phyloP scores from a whole-genome alignment of 1,140 invertebrate genomes.

The Atopsyche davidsoni region DNA sequence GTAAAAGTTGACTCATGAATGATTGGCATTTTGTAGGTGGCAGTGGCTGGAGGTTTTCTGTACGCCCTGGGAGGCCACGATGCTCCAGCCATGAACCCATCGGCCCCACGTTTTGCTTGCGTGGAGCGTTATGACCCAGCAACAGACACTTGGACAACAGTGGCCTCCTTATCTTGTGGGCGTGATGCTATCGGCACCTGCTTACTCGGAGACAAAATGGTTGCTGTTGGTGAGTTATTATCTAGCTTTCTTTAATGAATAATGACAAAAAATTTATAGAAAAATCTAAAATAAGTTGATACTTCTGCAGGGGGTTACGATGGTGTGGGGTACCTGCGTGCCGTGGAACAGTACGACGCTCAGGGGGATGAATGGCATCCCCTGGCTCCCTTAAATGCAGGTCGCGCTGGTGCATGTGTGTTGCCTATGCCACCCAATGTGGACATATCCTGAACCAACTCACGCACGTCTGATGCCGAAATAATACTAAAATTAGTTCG shows the following conservation, averaged over 20 bases:
- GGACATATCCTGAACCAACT: too few species aligned
- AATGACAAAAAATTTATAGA: neutral
- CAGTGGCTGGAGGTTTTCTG: constrained; percentile 74
- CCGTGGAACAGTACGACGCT: constrained; percentile 90
- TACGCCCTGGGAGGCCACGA: constrained; percentile 87
- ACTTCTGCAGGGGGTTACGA: constrained; percentile 69
- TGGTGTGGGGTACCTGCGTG: constrained; percentile 85
- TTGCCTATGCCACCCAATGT: constrained; percentile 53
- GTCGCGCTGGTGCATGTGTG: constrained; percentile 82
- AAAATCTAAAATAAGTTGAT: neutral
- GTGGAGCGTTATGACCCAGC: constrained; percentile 82
- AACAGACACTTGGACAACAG: constrained; percentile 84
- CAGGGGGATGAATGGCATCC: constrained; percentile 81
- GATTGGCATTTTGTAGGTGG: constrained; percentile 60
- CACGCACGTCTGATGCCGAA: too few species aligned
- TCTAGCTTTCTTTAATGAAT: constrained; percentile 6
- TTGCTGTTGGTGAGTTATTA: constrained; percentile 70
- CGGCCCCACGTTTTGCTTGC: constrained; percentile 76
- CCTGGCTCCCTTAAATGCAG: constrained; percentile 67
- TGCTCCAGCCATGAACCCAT: constrained; percentile 75
- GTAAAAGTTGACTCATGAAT: neutral
- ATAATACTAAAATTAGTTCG: too few species aligned
- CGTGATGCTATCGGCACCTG: constrained; percentile 90
- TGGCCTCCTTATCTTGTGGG: constrained; percentile 78
- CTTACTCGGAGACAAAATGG: constrained; percentile 78